Evolutionary conservation across 2,113 vertebrate genomes (phyloP).

Genomic region (Phoxinus phoxinus): DNA sequence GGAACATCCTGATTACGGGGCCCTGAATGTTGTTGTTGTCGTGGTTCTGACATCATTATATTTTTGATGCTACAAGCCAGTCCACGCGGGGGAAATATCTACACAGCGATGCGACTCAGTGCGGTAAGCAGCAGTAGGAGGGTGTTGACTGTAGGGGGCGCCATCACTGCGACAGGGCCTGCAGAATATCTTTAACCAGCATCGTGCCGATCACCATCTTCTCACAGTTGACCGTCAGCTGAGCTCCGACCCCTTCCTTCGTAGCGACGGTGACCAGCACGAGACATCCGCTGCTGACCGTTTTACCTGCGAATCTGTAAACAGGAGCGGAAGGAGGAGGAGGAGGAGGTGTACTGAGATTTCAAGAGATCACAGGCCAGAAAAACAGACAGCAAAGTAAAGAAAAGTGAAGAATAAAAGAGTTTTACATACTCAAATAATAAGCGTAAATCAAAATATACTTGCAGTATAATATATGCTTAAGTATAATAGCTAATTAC

Average conservation of each 20-base stretch:
- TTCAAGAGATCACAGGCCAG: conserved; percentile 46
- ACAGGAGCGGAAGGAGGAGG: conserved; percentile 65
- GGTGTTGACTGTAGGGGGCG: not conserved
- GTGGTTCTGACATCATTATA: not conserved
- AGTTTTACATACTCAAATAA: not conserved
- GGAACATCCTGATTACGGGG: not conserved
- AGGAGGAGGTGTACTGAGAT: conserved; percentile 71
- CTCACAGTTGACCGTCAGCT: conserved; percentile 94
- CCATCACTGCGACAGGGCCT: conserved; percentile 86
- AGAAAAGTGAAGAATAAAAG: conserved; percentile 2
- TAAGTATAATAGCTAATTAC: no score
- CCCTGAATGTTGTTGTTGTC: not conserved
- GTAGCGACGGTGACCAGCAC: conserved; percentile 88
- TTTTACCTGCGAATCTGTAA: conserved; percentile 90
- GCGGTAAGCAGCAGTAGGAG: conserved; percentile 2
- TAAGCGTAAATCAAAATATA: not conserved
- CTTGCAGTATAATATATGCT: not conserved
- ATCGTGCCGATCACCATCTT: conserved; percentile 98
- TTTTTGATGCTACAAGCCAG: conserved; percentile 39
- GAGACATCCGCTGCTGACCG: conserved; percentile 87
- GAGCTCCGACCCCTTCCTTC: conserved; percentile 73
- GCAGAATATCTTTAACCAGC: conserved; percentile 93
- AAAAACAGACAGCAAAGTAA: conserved; percentile 35
- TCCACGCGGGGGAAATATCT: conserved; percentile 29
- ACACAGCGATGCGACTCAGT: conserved; percentile 34